phyloP scores from a whole-genome alignment of 2,888 invertebrate species.

The Chironomus tentans region DNA sequence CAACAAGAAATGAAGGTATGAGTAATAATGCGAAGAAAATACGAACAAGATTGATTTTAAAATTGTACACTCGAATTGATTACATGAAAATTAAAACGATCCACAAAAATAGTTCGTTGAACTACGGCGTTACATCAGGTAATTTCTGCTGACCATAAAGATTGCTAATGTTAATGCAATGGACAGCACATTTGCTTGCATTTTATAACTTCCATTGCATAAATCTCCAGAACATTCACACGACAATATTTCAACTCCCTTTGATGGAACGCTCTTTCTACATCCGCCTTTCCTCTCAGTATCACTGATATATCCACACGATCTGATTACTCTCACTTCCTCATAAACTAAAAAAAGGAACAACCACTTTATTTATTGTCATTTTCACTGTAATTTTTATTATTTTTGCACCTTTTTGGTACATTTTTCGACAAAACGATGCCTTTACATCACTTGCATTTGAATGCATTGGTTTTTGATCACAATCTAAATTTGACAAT shows the following conservation, averaged over 20 bases:
- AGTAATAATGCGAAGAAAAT: too few species aligned
- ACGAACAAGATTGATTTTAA: too few species aligned
- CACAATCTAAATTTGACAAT: background rate
- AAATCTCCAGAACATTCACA: background rate
- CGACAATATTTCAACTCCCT: background rate
- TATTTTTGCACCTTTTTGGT: background rate
- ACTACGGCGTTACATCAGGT: too few species aligned
- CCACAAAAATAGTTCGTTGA: too few species aligned
- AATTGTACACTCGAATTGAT: too few species aligned
- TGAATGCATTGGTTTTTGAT: background rate
- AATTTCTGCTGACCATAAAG: too few species aligned
- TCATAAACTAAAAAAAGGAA: background rate
- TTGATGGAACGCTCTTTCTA: background rate
- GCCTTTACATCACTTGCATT: background rate
- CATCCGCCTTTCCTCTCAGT: background rate
- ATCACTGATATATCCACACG: background rate
- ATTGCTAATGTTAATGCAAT: too few species aligned
- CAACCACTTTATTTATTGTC: too few species aligned
- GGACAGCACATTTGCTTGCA: too few species aligned
- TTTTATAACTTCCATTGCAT: background rate
- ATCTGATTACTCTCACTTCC: background rate
- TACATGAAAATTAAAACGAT: too few species aligned
- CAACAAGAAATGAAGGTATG: too few species aligned
- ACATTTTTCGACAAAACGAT: background rate
- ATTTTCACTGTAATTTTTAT: background rate